phyloP scores from a whole-genome alignment of 2,888 invertebrate genomes.

The Troides helena region DNA sequence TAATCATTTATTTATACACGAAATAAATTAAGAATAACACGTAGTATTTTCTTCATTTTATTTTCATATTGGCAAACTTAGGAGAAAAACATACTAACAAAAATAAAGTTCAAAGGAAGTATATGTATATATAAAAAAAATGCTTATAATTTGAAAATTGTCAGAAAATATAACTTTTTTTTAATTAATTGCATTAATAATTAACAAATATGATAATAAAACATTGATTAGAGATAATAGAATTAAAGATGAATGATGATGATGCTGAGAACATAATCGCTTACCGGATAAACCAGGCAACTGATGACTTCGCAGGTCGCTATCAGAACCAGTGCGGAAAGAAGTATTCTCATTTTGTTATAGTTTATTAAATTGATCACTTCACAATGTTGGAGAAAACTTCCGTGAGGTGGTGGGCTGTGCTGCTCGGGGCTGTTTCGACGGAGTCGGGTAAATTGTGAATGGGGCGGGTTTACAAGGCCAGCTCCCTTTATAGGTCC shows the following conservation, averaged over 20 bases:
- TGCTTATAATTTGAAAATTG: no score
- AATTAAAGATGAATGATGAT: not conserved
- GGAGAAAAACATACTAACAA: no score
- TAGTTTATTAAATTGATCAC: slow-evolving; percentile 44
- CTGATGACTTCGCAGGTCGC: slow-evolving; percentile 57
- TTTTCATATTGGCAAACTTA: no score
- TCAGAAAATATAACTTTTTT: no score
- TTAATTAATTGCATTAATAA: no score
- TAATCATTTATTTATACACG: not conserved
- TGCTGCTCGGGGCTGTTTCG: slow-evolving; percentile 49
- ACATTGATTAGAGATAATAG: no score
- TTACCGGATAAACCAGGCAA: slow-evolving; percentile 65
- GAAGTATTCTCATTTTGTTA: slow-evolving; percentile 59
- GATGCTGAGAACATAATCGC: slow-evolving; percentile 36
- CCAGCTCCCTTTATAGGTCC: slow-evolving; percentile 67
- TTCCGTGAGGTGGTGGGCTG: slow-evolving; percentile 40
- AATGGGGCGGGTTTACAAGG: slow-evolving; percentile 56
- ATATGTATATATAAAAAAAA: no score
- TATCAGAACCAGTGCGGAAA: slow-evolving; percentile 52
- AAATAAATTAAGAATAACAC: no score
- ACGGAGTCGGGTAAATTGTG: slow-evolving; percentile 58
- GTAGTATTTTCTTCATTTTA: no score
- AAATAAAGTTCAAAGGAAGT: no score
- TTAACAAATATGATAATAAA: no score
- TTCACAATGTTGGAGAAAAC: slow-evolving; percentile 50